Base-by-base conservation (phyloP, 2,113 vertebrate species). In the Maccullochella peelii region DNA sequence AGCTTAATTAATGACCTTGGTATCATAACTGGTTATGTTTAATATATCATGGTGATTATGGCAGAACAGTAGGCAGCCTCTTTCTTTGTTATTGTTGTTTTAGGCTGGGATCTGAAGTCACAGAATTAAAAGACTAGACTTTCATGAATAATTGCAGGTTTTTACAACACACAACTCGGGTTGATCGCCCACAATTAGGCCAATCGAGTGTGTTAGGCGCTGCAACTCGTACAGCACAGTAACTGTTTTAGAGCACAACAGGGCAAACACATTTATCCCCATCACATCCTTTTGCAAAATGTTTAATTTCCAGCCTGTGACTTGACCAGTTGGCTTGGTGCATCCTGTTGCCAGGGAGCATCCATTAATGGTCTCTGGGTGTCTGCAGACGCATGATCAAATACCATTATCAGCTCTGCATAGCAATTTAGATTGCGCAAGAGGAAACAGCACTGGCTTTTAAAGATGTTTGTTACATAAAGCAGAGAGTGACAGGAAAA, bases 91-190 rank as follows among this genome's bases (percentile, higher is more conserved):
- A 79, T 74, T 85, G 79, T 75, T 80, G 79, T 75, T 80, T 81
- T 40, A 73, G 59, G 30, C 55, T 80, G 61, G 77, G 81, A 89
- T 86, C 69, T 84, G 49, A 89, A 86, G 82, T 67, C 78, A 74
- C 77, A 86, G 47, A 79, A 79, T 78, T 85, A 79, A 68, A 79
- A 90, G 55, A 72, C 30, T 10, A 79, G 66, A 86, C 75, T 86
- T 87, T 85, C 82, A 87, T 93, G 83, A 91, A 90, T 90, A 93
- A 92, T 90, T 91, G 49, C 77, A 50, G 40, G 18, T 85, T 84
- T 85, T 84, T 82, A 23, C 67, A 86, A 59, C 74, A 87, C 79
- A 89, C 75, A 61, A 65, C 58, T 73, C 14, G 49, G 30, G 68
- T 75, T 88, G 62, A 73, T 92, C 52, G 86, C 30, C 27, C 63